Evolutionary conservation across 2,113 vertebrate species (phyloP), one percentile per base, ranked within the genome.

Genomic region (Gymnogyps californianus): DNA sequence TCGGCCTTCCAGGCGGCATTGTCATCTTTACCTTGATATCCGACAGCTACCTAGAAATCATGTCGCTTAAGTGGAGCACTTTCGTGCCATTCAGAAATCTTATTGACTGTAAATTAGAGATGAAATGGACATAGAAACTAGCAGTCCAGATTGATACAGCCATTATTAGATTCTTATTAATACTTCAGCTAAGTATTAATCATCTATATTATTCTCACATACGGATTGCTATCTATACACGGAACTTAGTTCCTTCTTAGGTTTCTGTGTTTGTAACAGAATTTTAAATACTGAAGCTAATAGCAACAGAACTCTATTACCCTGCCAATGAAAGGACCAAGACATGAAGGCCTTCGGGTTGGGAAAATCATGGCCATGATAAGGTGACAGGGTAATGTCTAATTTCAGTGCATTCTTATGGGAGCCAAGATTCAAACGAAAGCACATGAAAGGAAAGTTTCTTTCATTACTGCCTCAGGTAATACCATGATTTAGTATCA

Each of bases 91-190:
- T 94, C 88, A 71, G 51, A 80, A 95, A 82, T 69, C 71, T 76
- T 92, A 82, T 21, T 87, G 90, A 80, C 75, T 79, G 49, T 64
- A 91, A 96, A 90, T 89, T 54, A 95, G 78, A 92, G 75, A 78
- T 46, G 15, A 93, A 94, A 90, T 57, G 49, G 42, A 64, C 62
- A 58, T 17, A 59, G 42, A 59, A 95, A 62, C 32, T 24, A 59
- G 16, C 38, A 65, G 57, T 71, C 51, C 25, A 76, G 36, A 82
- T 40, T 79, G 72, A 92, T 69, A 71, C 14, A 62, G 26, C 6
- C 18, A 34, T 93, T 90, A 77, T 55, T 65, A 57, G 32, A 44
- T 83, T 79, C 66, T 81, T 93, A 79, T 79, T 90, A 94, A 85
- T 81, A 80, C 34, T 80, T 75, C 40, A 75, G 10, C 9, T 62